A percentile compares a stretch with the other conserved stretches of the same genome.
phyloP scores from a whole-genome alignment of 2,888 invertebrate genomes.

The Tethea ocularis region DNA sequence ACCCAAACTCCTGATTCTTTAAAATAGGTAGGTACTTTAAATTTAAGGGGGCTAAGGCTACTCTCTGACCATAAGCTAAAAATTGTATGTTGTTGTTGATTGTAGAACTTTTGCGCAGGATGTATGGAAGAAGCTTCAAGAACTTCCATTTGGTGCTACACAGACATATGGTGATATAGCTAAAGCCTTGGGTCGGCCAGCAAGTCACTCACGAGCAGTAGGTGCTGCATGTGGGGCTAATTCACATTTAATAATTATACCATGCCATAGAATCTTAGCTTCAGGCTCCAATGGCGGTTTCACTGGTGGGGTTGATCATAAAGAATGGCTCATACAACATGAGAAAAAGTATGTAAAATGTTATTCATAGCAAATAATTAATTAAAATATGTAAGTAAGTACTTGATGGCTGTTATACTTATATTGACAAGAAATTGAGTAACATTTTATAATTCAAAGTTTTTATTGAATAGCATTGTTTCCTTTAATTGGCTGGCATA shows the following conservation, averaged over 20 bases:
- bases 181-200: slow-evolving; percentile 56
- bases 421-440: too few species aligned
- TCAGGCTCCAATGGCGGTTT: slow-evolving; percentile 73
- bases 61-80: too few species aligned
- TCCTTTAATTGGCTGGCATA: too few species aligned
- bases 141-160: slow-evolving; percentile 67
- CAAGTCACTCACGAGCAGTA: slow-evolving; percentile 67
- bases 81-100: neutral
- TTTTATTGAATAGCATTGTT: too few species aligned
- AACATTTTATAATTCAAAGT: too few species aligned
- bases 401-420: too few species aligned
- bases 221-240: slow-evolving; percentile 75
- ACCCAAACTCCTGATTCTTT: too few species aligned
- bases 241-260: slow-evolving; percentile 62
- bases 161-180: slow-evolving; percentile 69
- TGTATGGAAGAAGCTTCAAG: slow-evolving; percentile 66
- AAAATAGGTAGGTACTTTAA: too few species aligned
- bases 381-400: too few species aligned
- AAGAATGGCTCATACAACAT: slow-evolving; percentile 78
- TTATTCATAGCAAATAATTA: neutral
- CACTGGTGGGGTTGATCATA: slow-evolving; percentile 78
- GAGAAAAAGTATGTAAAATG: slow-evolving; percentile 52
- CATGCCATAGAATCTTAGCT: slow-evolving; percentile 72
- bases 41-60: too few species aligned
- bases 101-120: slow-evolving; percentile 45